Base-by-base conservation (phyloP, 1,140 invertebrate species). In the Drosophila oshimai region DNA sequence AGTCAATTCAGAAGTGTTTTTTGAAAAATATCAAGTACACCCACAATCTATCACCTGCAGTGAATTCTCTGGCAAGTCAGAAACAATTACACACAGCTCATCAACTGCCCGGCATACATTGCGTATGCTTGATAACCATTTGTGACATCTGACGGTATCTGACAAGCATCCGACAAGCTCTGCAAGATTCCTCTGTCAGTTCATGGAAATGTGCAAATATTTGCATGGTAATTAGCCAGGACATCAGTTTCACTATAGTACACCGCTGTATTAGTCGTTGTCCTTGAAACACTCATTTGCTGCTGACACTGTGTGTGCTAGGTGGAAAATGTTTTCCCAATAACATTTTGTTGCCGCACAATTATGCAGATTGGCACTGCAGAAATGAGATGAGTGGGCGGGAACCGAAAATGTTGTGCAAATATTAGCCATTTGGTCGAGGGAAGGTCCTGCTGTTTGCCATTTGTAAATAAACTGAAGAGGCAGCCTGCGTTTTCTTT, bases 311-410 rank as follows among this genome's bases (percentile, higher is more conserved):
- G 47, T 15, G 54, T 70, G 51, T 60, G 34, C 42, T 33, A 61
- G 51, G 67, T 29, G 26, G 46, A 37, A 71, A 64, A 64, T 74
- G 62, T 64, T 22, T 78, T 55, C 50, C 45, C 33, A 12, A 34
- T 24, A 39, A 47, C 45, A 71, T 42, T 60, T 39, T 29, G 44
- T 47, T 71, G 45, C 37, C 50, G 68, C 80, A 87, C 81, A 86
- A 86, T 86, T 84, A 84, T 84, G 80, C 72, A 84, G 80, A 84
- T 84, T 86, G 80, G 71, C 72, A 72, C 33, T 39, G 44, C 58
- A 39, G 33, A 22, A 18, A 42, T 42, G 24, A 13, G 46, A 4
- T 20, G 45, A 60, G 34, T 51, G 18, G 42, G 22, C 33, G 50
- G 26, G 31, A 36, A 55, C 13, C 31, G 7, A 9, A 67, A 50